Evolutionary conservation across 2,797 vertebrate genomes (phyloP).

Genomic region (Muscicapa comitata): DNA sequence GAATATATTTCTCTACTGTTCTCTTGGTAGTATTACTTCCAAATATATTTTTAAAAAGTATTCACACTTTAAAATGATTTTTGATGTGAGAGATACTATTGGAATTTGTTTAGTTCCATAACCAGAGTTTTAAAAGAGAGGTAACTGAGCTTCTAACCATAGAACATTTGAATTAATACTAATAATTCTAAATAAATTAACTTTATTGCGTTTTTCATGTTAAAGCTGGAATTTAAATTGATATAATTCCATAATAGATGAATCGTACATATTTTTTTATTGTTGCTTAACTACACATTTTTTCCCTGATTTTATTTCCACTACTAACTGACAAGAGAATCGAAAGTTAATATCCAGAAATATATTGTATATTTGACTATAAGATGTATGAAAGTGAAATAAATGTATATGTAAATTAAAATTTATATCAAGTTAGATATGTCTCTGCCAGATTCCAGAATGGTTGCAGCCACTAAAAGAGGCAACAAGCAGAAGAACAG

Average conservation of each 20-base stretch:
- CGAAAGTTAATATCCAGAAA: neutral
- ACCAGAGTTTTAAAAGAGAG: neutral
- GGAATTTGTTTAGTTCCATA: neutral
- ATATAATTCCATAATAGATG: neutral
- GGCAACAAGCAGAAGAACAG: neutral
- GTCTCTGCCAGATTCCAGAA: neutral
- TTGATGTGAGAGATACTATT: fast-evolving
- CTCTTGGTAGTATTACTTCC: neutral
- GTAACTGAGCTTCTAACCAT: neutral
- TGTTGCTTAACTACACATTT: neutral
- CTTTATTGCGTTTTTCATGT: neutral
- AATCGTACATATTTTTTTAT: neutral
- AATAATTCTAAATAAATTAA: neutral
- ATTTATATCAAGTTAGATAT: neutral
- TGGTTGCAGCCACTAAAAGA: neutral
- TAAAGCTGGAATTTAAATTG: neutral
- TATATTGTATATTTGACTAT: neutral
- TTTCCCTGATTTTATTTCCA: neutral
- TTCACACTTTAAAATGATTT: neutral
- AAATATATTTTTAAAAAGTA: neutral
- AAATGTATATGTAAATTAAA: neutral
- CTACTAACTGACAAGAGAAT: neutral
- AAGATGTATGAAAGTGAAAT: neutral
- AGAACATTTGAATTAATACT: neutral
- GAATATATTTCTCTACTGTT: neutral